Base-by-base conservation (phyloP, 2,113 vertebrate genomes). In the Campylorhamphus procurvoides region DNA sequence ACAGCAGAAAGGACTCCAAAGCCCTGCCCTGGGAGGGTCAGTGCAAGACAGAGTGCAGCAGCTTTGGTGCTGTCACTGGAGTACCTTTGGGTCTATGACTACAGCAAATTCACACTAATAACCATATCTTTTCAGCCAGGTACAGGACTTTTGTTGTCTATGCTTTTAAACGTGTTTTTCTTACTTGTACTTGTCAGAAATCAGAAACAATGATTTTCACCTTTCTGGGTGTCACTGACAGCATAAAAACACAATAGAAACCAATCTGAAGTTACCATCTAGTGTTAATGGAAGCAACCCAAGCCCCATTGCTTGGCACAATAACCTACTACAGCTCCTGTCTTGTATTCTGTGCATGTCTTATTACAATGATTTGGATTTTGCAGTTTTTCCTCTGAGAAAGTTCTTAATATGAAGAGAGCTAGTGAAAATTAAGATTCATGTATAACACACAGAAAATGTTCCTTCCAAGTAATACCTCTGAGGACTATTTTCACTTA, bases 371-470 rank as follows among this genome's bases (percentile, higher is more conserved):
- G 3, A 77, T 78, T 89, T 53, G 59, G 50, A 80, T 88, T 92
- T 85, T 78, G 28, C 47, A 78, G 59, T 49, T 59, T 88, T 84
- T 86, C 44, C 86, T 93, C 68, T 37, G 64, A 85, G 75, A 67
- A 90, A 82, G 56, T 85, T 81, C 56, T 56, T 84, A 78, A 77
- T 69, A 58, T 8, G 14, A 75, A 89, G 24, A 93, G 72, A 67
- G 11, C 68, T 73, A 80, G 55, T 16, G 28, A 95, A 76, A 91
- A 88, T 82, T 86, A 80, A 87, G 77, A 77, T 92, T 76, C 35
- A 83, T 39, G 29, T 50, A 12, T 29, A 88, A 76, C 29, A 90
- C 9, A 53, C 10, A 82, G 0, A 80, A 93, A 94, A 35, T 15
- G 3, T 50, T 90, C 68, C 37, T 84, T 86, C 55, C 47, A 76